phyloP scores from a whole-genome alignment of 2,888 invertebrate genomes.

The Patella caerulea region DNA sequence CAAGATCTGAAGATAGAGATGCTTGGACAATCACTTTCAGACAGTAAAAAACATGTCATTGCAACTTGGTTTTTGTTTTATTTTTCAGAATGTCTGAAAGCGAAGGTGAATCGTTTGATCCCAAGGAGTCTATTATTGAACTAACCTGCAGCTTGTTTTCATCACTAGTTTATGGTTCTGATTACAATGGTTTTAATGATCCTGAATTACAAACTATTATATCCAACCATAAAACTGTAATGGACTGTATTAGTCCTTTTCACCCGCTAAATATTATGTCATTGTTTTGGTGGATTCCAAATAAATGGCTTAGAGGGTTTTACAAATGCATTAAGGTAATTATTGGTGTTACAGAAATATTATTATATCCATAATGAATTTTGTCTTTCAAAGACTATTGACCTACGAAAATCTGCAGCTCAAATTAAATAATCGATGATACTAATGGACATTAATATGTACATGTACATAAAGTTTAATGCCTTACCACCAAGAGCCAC shows the following conservation, averaged over 20 bases:
- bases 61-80: background rate
- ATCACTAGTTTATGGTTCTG: background rate
- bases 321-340: background rate
- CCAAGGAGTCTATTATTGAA: background rate
- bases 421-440: no score
- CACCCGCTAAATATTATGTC: background rate
- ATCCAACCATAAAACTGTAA: constrained; percentile 4
- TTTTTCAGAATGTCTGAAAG: background rate
- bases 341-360: no score
- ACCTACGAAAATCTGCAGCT: no score
- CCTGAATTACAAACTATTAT: background rate
- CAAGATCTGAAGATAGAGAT: no score
- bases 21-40: no score
- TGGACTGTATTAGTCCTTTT: constrained; percentile 5
- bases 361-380: no score
- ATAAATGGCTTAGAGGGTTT: background rate
- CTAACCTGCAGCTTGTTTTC: background rate
- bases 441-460: no score
- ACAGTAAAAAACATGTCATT: background rate
- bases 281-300: background rate
- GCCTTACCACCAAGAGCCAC: no score
- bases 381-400: no score
- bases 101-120: background rate
- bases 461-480: no score
- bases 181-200: background rate